phyloP scores from a whole-genome alignment of 2,797 vertebrate genomes.

The Dendrocincla fuliginosa region DNA sequence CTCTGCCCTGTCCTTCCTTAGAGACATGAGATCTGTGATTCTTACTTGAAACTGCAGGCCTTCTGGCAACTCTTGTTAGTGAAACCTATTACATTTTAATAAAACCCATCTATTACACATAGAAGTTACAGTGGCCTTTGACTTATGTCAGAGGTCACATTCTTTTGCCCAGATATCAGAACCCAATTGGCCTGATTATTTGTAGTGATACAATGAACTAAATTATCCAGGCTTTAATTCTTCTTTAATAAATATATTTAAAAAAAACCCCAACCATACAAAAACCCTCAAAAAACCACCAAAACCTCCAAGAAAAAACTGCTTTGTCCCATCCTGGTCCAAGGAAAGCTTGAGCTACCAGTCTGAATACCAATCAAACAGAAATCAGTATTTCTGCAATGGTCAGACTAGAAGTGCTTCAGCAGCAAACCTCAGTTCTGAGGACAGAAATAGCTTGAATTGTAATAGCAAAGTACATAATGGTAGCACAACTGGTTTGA shows the following conservation, averaged over 20 bases:
- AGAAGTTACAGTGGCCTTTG: not conserved
- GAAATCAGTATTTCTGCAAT: not conserved
- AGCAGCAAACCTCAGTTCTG: not conserved
- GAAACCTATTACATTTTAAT: not conserved
- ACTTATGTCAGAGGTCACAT: not conserved
- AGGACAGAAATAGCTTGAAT: not conserved
- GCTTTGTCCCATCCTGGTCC: not conserved
- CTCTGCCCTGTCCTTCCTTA: not conserved
- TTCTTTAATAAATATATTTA: not conserved
- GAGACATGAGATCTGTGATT: not conserved
- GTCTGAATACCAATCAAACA: not conserved
- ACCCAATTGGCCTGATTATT: not conserved
- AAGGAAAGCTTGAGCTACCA: not conserved
- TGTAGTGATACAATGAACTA: not conserved
- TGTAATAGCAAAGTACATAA: not conserved
- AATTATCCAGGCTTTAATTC: not conserved
- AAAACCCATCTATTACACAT: not conserved
- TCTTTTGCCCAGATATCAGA: not conserved
- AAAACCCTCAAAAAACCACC: not conserved
- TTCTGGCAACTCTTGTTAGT: not conserved
- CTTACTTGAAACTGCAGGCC: not conserved
- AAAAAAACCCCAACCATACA: not conserved
- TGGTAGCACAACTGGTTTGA: too few species aligned
- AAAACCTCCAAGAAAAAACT: not conserved
- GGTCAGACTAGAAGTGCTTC: not conserved